Evolutionary conservation across 2,888 invertebrate genomes (phyloP).

Genomic region (Harpalus rubripes): DNA sequence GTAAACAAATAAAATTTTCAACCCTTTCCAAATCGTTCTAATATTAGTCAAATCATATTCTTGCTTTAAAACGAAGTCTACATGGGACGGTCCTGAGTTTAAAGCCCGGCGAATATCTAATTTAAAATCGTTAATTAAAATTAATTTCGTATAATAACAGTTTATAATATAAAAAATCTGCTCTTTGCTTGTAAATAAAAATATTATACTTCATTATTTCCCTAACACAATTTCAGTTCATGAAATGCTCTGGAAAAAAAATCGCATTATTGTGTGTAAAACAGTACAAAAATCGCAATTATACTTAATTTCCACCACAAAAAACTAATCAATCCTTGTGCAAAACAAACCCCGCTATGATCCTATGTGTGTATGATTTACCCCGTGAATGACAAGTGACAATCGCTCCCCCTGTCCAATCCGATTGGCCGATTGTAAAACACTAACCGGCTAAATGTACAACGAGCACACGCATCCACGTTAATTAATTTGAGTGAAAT

Average conservation of each 20-base stretch:
- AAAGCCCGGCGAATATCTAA: no score
- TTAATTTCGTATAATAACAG: no score
- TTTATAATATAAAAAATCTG: no score
- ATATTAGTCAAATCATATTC: no score
- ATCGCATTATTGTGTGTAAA: background rate
- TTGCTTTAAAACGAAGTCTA: no score
- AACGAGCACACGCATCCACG: slow-evolving; percentile 33
- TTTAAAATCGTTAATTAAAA: no score
- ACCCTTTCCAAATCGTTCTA: no score
- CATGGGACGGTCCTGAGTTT: no score
- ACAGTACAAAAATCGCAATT: slow-evolving; percentile 2
- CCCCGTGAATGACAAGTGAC: slow-evolving; percentile 42
- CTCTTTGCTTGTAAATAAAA: no score
- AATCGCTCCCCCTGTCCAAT: slow-evolving; percentile 45
- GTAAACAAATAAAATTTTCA: no score
- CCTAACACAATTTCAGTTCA: background rate
- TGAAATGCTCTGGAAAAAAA: background rate
- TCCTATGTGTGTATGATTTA: slow-evolving; percentile 21
- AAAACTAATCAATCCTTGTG: slow-evolving; percentile 19
- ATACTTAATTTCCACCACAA: background rate
- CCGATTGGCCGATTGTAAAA: slow-evolving; percentile 58
- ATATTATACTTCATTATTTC: no score
- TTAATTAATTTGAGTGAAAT: slow-evolving; percentile 65
- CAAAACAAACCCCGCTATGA: slow-evolving; percentile 4
- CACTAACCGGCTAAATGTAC: slow-evolving; percentile 57